Evolutionary conservation across 2,888 invertebrate species (phyloP), one percentile per base, ranked within the genome.

Genomic region (Marasmarcha lunaedactyla): DNA sequence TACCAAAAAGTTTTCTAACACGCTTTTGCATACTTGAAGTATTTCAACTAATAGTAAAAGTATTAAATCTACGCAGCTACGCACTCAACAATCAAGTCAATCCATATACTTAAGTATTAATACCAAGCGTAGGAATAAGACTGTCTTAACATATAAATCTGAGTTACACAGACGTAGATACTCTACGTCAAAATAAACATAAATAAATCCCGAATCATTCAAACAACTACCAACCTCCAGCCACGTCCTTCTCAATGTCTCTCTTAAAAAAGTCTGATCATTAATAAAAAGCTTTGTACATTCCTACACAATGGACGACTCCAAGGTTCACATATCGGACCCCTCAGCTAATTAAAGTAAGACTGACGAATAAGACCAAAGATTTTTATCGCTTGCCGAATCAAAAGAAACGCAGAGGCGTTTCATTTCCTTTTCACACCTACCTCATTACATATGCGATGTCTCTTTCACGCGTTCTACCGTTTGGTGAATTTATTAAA

Each of bases 341-440:
- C 78, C 76, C 76, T 76, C 65, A 68, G 5, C 71, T 78, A 83
- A 81, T 81, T 81, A 83, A 79, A 81, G 78, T 71, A 78, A 72
- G 57, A 53, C 77, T 66, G 77, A 83, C 83, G 83, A 83, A 83
- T 83, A 73, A 81, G 71, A 76, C 78, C 71, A 65, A 69, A 72
- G 81, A 81, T 81, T 79, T 78, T 78, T 77, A 83, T 83, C 83
- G 64, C 70, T 64, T 64, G 69, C 76, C 78, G 77, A 81, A 81
- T 79, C 76, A 72, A 70, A 74, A 68, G 70, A 65, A 60, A 46
- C 54, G 11, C 63, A 79, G 67, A 81, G 81, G 81, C 81, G 83
- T 78, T 70, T 55, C 51, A 50, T 61, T 52, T 77, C 76, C 58
- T 63, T 60, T 54, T 78, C 68, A 52, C 53, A 51, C 79, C 42